Evolutionary conservation across 30 jellyfish, hydroid and myxozoan species (phyloP), one percentile per base, ranked within the genome.

Genomic region (Chrysaora quinquecirrha): DNA sequence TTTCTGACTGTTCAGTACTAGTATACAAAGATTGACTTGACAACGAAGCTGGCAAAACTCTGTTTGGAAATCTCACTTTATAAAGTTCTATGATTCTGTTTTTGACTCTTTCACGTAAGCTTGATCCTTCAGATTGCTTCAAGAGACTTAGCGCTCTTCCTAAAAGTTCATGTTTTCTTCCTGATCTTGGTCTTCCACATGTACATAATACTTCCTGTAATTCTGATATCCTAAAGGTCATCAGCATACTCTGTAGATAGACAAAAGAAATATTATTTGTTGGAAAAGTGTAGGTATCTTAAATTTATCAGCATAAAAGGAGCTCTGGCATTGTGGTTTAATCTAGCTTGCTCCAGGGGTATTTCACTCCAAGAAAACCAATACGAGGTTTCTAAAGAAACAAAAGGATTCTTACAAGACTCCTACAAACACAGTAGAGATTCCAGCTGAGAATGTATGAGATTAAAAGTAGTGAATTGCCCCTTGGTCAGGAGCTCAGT

Each of bases 101-200:
- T 61, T 87, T 82, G 20, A 87, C 96, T 20, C 93, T 78, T 28
- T 85, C 96, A 43, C 98, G 71, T 11, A 70, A n/a, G 24, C 87
- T 65, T 0, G 89, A 46, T 54, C 93, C 90, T 64, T 84, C 96
- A 22, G 95, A 47, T 29, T 76, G 86, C 75, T 78, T 78, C 23
- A 93, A 66, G 4, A 93, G 75, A 70, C 79, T 86, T 27, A 93
- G 35, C 0, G 98, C 97, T 30, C 98, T 78, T 28, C 96, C 96
- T 19, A 86, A 84, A 9, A 93, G 93, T 49, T 93, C 98, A 49
- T 86, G 95, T 62, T 93, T 93, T 4, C 98, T 85, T 2, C 98
- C 98, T 14, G 98, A 79, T 28, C 98, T 73, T 30, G 96, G 89
- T 65, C 98, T 81, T 34, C 98, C 97, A 75, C 97, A 87, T 0